Conservation (phyloP, 2,113 vertebrate genomes). For the Vulpes vulpes region DNA sequence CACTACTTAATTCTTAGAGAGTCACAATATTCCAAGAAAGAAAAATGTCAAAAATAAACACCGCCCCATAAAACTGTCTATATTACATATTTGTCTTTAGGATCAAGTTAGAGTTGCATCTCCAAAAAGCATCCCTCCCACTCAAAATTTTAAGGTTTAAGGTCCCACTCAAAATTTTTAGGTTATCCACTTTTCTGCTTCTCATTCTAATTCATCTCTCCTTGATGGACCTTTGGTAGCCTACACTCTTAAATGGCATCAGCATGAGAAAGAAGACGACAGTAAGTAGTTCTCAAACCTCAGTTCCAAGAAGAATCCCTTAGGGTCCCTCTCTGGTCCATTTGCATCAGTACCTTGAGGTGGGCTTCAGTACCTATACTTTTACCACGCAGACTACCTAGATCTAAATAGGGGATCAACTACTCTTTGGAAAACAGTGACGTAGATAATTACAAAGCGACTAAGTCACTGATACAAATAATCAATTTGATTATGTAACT, state of each 20-base stretch:
- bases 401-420: not conserved
- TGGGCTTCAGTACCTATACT: not conserved
- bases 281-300: not conserved
- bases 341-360: not conserved
- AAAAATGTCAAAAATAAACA: slow-evolving; percentile 41
- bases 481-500: not conserved
- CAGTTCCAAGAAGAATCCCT: not conserved
- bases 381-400: not conserved
- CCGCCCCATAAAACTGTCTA: not conserved
- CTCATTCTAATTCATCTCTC: not conserved
- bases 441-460: not conserved
- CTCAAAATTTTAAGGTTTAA: not conserved
- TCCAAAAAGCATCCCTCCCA: not conserved
- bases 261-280: not conserved
- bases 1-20: slow-evolving; percentile 21
- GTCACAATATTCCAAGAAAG: not conserved
- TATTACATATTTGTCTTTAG: not conserved
- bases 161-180: too few species aligned
- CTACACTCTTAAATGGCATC: not conserved
- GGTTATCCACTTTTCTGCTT: not conserved
- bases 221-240: not conserved
- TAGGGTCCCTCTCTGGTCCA: not conserved
- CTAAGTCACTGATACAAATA: not conserved
- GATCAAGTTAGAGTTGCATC: slow-evolving; percentile 8
- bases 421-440: not conserved